Base-by-base conservation (phyloP, 2,797 vertebrate species). In the Knipowitschia caucasica region DNA sequence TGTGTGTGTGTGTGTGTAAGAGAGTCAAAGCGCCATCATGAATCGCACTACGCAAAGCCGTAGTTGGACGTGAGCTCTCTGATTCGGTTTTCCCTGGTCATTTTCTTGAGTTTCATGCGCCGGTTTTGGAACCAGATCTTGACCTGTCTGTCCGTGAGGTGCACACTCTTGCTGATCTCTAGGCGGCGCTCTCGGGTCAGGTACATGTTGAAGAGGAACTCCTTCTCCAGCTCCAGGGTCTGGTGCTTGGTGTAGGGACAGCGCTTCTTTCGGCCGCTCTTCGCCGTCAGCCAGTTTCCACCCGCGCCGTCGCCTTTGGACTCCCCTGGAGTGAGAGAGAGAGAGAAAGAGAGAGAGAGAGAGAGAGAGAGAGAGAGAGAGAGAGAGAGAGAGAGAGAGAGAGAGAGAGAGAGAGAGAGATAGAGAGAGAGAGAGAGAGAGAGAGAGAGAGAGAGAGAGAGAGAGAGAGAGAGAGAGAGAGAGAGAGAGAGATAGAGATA, bases 41-140 rank as follows among this genome's bases (percentile, higher is more conserved):
- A 61, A 78, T 69, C 50, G 69, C 42, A 84, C 98, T 93, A 98
- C 69, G 95, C 95, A 87, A 96, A 99, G 84, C 94, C 95, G 84
- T 97, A 99, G 87, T 94, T 98, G 80, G 95, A 92, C 82, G 96
- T 96, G 82, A 98, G 93, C 87, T 99, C 95, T 62, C 96, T 93
- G 81, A 99, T 96, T 70, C 96, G 86, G 84, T 96, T 97, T 69
- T 99, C 97, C 69, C 96, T 86, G 82, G 95, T 99, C 96, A 99
- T 99, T 92, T 99, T 99, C 94, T 99, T 99, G 83, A 98, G 89
- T 92, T 99, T 99, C 97, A 99, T 99, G 73, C 96, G 92, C 81
- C 96, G 95, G 86, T 99, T 99, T 88, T 99, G 97, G 91, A 99
- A 99, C 97, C 97, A 99, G 88, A 99, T 99, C 86, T 99, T 99